These are phyloP conservation scores for Galago senegalensis DNA, from an alignment of 2,797 vertebrate genomes.

Conservation along the genomic window DNA sequence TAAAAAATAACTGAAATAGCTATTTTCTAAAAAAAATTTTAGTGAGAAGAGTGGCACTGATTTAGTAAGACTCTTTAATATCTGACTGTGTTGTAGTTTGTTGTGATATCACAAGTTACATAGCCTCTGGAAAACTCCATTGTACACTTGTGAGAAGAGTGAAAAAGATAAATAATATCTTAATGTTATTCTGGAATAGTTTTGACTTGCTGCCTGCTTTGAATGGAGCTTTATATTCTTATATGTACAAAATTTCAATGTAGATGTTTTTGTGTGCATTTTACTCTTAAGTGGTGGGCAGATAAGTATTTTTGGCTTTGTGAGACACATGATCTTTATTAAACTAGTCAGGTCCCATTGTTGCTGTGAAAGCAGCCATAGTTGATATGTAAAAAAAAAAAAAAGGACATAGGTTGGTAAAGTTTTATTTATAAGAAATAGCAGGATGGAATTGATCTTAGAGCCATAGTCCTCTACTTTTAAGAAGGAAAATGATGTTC, in stretches of 20 bases:
- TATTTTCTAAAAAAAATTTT: slow-evolving; percentile 52
- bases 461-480: background rate
- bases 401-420: background rate
- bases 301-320: background rate
- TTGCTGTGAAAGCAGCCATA: background rate
- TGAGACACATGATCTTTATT: background rate
- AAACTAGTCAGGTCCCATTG: background rate
- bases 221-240: background rate
- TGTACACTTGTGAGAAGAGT: background rate
- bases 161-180: slow-evolving; percentile 48
- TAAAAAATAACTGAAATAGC: background rate
- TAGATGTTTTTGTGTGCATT: background rate
- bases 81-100: slow-evolving; percentile 29
- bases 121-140: background rate
- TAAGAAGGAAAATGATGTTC: background rate
- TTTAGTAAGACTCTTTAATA: slow-evolving; percentile 7
- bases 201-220: slow-evolving; percentile 8
- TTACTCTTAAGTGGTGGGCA: background rate
- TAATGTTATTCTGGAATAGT: slow-evolving; percentile 52
- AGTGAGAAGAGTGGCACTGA: background rate
- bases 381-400: background rate
- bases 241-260: background rate
- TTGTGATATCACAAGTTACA: slow-evolving; percentile 7
- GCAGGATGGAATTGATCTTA: background rate
- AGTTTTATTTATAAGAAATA: slow-evolving; percentile 36